These are phyloP conservation scores for Meloidogyne chitwoodi DNA, from an alignment of 1,140 invertebrate species.

Conservation along the genomic window DNA sequence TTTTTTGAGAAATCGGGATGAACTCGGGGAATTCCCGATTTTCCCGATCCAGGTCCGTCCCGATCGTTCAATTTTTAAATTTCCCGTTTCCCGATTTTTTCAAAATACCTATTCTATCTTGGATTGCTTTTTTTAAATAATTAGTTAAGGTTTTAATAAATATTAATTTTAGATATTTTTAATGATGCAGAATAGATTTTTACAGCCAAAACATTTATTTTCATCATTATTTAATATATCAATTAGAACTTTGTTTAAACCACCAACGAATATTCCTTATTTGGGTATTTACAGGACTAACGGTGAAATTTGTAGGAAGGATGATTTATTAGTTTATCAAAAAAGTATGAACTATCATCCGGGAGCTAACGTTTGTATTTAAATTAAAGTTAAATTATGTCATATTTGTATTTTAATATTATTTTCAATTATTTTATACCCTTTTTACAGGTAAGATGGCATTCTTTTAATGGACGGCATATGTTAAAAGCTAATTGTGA, in stretches of 20 bases:
- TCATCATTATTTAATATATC: not conserved
- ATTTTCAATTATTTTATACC: not conserved
- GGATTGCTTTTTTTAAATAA: too few relatives aligned
- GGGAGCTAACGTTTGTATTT: conserved; percentile 48
- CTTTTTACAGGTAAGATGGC: conserved; percentile 21
- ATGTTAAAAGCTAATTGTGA: conserved; percentile 26
- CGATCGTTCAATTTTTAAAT: too few relatives aligned
- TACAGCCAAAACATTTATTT: not conserved
- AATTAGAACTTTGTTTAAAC: conserved; percentile 7
- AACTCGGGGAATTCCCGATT: too few relatives aligned
- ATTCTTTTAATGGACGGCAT: conserved; percentile 10
- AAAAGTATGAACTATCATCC: conserved; percentile 55
- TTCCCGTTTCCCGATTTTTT: too few relatives aligned
- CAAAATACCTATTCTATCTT: too few relatives aligned
- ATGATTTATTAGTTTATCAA: conserved; percentile 51
- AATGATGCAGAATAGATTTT: not conserved
- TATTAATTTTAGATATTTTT: too few relatives aligned
- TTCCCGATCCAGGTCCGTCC: too few relatives aligned
- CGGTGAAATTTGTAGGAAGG: conserved; percentile 47
- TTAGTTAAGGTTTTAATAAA: too few relatives aligned
- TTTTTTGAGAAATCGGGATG: too few relatives aligned
- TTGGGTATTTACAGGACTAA: conserved; percentile 52
- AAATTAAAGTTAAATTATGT: not conserved
- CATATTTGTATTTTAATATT: not conserved
- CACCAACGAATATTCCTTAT: conserved; percentile 47